Evolutionary conservation across 1,140 invertebrate genomes (phyloP), one percentile per base, ranked within the genome.

Genomic region (Hormaphis cornu): DNA sequence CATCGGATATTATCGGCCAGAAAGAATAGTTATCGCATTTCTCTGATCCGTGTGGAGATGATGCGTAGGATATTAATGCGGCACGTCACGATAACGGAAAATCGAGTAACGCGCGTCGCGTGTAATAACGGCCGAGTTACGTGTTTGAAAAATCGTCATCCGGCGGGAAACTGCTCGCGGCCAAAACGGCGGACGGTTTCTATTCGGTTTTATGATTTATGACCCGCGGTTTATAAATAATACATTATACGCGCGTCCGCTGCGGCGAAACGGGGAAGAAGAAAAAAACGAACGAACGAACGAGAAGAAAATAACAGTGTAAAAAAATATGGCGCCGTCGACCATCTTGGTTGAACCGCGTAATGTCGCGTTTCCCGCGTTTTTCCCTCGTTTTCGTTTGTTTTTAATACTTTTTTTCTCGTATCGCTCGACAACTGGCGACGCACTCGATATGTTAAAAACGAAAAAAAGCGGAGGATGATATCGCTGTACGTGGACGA

Each of bases 151-250:
- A 66, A 66, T 66, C 20, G 50, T 66, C 44, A 66, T 48, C 61
- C 61, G 44, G 42, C 48, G 16, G 42, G 42, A 66, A 66, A 66
- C 26, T 22, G 61, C n/a, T n/a, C 42, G 42, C 40, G 61, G 61
- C 50, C 48, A 66, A 50, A 50, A 37, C 30, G 58, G 48, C 61
- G 61, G n/a, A n/a, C n/a, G n/a, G n/a, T 50, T 66, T 66, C 50
- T 66, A 66, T 66, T 50, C 44, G 61, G 61, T 66, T 63, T 63
- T 30, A 66, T 66, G 61, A 66, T 66, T 66, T 66, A 66, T 48
- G 42, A 48, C 44, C 44, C 61, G 44, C 61, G 61, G 61, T 66
- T 66, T 50, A 66, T 66, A 66, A 66, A 66, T 66, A 66, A 66
- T 66, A 66, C 61, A 66, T 66, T 30, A 66, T n/a, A n/a, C n/a